Evolutionary conservation across 2,888 invertebrate species (phyloP), one percentile per base, ranked within the genome.

Genomic region (Synanthedon formicaeformis): DNA sequence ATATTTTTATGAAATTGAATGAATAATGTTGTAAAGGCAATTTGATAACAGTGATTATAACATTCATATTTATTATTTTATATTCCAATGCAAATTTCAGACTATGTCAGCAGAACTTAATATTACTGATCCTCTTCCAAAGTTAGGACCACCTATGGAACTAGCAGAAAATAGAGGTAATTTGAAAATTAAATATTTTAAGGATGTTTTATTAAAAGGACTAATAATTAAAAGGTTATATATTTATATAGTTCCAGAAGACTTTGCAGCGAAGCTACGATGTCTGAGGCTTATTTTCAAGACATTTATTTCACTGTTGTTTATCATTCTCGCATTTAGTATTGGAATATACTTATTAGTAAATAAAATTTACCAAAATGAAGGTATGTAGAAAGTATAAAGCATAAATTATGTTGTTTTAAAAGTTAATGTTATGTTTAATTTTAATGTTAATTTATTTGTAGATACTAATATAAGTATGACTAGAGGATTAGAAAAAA

Each of bases 71-170:
- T 18, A 45, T 13, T 45, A 45, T 45, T 45, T 45, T 6, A 13
- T 5, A 45, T 12, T 13, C 10, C 8, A 34, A 34, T 34, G 34
- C 34, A 34, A 27, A 48, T 63, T 71, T 51, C 63, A 78, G 79
- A 77, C 61, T 58, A 73, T 73, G 68, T 62, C 63, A 51, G 69
- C 72, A 18, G 62, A 57, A 51, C 62, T 55, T 14, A 73, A 66
- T 55, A 63, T 65, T 12, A 68, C 71, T 56, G 67, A 69, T 51
- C 55, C 62, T 34, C 65, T 71, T 40, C 61, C 66, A 34, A 69
- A 78, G 56, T 62, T 81, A 12, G 82, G 85, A 14, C 83, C 83
- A 45, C 86, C 86, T 2, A 83, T 85, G 83, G 78, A 78, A 59
- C 61, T 87, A 49, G 85, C 86, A n/a, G 86, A 87, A 65, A 63